phyloP scores from a whole-genome alignment of 2,797 vertebrate genomes.

The Diplodus sargus region DNA sequence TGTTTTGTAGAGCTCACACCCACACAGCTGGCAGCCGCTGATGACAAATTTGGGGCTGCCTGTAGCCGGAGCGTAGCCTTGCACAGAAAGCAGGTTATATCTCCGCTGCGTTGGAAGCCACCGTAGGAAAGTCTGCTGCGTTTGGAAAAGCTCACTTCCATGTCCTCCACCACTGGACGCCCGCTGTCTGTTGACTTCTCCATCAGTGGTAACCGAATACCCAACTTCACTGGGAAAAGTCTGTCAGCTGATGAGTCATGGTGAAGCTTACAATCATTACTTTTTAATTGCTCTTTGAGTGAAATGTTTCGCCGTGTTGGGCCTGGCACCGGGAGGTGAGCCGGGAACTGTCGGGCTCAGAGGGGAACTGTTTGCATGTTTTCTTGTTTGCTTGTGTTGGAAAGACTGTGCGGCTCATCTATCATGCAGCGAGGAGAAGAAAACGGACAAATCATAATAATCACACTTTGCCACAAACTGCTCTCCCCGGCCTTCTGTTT shows the following conservation, averaged over 20 bases:
- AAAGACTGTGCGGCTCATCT: slow-evolving; percentile 46
- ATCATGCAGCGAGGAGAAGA: slow-evolving; percentile 58
- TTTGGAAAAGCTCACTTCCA: slow-evolving; percentile 77
- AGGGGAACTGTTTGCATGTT: slow-evolving; percentile 72
- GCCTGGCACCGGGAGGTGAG: slow-evolving; percentile 30
- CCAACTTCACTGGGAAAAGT: slow-evolving; percentile 65
- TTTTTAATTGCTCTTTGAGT: slow-evolving; percentile 74
- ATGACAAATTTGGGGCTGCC: slow-evolving; percentile 57
- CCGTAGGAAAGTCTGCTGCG: slow-evolving; percentile 74
- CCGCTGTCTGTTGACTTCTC: slow-evolving; percentile 70
- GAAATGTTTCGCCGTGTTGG: slow-evolving; percentile 54
- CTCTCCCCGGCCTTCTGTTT: slow-evolving; percentile 88
- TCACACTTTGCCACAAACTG: slow-evolving; percentile 92
- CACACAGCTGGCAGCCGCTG: slow-evolving; percentile 59
- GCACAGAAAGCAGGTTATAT: slow-evolving; percentile 59
- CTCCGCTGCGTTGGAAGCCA: slow-evolving; percentile 56
- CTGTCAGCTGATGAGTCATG: slow-evolving; percentile 76
- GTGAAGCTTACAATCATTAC: slow-evolving; percentile 64
- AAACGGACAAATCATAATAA: slow-evolving; percentile 88
- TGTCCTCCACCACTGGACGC: slow-evolving; percentile 68
- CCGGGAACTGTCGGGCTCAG: slow-evolving; percentile 19
- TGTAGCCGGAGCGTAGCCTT: slow-evolving; percentile 38
- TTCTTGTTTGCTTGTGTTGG: slow-evolving; percentile 81
- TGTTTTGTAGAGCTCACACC: slow-evolving; percentile 55
- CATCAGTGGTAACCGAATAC: slow-evolving; percentile 76